Percentiles rank a stretch among this genome's conserved stretches.
phyloP scores from a whole-genome alignment of 35 echinoderm and acorn worm genomes.

The Chiridota heheva region DNA sequence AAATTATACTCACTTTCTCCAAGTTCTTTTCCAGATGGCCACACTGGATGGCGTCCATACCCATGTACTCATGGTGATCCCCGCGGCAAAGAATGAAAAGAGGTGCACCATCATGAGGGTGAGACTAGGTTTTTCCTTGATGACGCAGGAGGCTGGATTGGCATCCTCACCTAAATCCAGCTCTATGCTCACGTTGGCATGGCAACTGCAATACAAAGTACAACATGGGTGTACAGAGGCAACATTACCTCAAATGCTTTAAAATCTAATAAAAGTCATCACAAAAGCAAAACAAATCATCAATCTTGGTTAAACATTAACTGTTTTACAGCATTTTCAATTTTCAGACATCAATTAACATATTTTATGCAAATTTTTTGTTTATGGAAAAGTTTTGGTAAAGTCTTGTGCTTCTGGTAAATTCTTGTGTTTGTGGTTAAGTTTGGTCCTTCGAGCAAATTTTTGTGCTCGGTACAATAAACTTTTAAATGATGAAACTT shows the following conservation, averaged over 20 bases:
- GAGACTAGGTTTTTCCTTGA: constrained; percentile 66
- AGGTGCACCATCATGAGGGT: constrained; percentile 78
- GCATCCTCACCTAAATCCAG: constrained; percentile 6
- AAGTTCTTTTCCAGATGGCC: constrained; percentile 82
- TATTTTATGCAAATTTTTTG: too few relatives aligned
- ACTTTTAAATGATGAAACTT: too few relatives aligned
- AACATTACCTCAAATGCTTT: too few relatives aligned
- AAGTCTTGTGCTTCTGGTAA: too few relatives aligned
- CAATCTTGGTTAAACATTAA: too few relatives aligned
- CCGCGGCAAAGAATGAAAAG: constrained; percentile 95
- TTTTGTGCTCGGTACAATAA: too few relatives aligned
- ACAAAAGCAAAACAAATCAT: too few relatives aligned
- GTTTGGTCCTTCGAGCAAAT: too few relatives aligned
- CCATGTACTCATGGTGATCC: constrained; percentile 99
- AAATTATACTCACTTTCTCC: constrained; percentile 59
- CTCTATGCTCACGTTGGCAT: constrained; percentile 81
- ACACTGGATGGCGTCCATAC: constrained; percentile 94
- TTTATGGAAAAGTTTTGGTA: too few relatives aligned
- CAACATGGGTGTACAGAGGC: neutral
- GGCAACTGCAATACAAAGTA: constrained; percentile 52
- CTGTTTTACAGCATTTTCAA: too few relatives aligned
- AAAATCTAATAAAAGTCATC: neutral
- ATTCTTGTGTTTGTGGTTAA: too few relatives aligned
- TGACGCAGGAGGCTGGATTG: constrained; percentile 43
- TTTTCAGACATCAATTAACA: too few relatives aligned